These are phyloP conservation scores for Bibio marci DNA, from an alignment of 2,888 invertebrate genomes.

Conservation along the genomic window DNA sequence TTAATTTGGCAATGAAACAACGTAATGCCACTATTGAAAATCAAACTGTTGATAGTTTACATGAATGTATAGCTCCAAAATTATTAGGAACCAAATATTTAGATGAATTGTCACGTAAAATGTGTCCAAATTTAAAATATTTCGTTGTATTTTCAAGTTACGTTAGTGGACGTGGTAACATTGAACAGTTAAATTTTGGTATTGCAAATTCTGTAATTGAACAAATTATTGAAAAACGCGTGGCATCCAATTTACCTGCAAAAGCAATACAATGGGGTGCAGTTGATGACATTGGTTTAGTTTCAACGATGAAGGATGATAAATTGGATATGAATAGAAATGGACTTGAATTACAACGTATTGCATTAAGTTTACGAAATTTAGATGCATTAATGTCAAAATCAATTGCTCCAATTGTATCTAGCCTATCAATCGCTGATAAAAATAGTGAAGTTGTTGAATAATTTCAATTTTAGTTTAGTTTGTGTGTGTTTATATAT, in stretches of 20 bases:
- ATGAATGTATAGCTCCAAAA: constrained; percentile 55
- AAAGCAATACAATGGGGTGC: constrained; percentile 88
- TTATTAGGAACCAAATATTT: constrained; percentile 60
- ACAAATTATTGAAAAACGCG: constrained; percentile 61
- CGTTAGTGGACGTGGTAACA: constrained; percentile 79
- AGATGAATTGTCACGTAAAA: constrained; percentile 43
- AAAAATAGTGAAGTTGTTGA: no score
- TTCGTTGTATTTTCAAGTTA: constrained; percentile 88
- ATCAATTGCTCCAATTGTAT: no score
- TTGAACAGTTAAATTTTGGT: constrained; percentile 82
- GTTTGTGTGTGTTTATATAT: no score
- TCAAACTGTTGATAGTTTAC: constrained; percentile 51
- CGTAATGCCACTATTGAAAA: constrained; percentile 62
- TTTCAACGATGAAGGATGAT: constrained; percentile 56
- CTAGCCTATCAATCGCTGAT: no score
- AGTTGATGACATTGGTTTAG: constrained; percentile 71
- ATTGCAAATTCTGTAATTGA: constrained; percentile 84
- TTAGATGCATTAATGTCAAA: no score
- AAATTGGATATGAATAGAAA: constrained; percentile 49
- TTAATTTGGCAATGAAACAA: constrained; percentile 73
- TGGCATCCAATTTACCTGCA: constrained; percentile 50
- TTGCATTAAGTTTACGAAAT: constrained; percentile 61
- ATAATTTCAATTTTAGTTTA: no score
- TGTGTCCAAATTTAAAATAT: constrained; percentile 41
- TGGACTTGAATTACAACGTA: constrained; percentile 73